Base-by-base conservation (phyloP, 1,140 invertebrate genomes). In the Drosophila murphyi region DNA sequence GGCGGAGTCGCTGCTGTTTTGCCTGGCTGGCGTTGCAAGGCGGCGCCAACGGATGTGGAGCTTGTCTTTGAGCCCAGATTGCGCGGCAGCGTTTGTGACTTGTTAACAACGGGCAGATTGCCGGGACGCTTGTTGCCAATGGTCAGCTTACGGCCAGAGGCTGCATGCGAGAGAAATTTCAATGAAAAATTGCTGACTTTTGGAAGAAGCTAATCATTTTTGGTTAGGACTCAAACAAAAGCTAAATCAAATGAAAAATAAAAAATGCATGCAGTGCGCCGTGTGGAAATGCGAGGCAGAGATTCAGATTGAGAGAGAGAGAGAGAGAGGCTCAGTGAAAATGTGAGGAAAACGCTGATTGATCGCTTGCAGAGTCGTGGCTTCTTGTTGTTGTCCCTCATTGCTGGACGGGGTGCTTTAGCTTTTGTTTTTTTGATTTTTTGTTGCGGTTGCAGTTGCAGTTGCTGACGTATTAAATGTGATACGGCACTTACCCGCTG, bases 11-110 rank as follows among this genome's bases (percentile, higher is more conserved):
- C 95, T 2, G 95, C 94, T 5, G 96, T 95, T 93, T 97, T 97
- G 52, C 94, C 93, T 20, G 96, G 95, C 63, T 92, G 93, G 43
- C 92, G 90, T 45, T 92, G 93, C 6, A 93, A 82, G 28, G 93
- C 89, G 45, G 93, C 94, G 55, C 94, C 93, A 2, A 93, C 93
- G 47, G 77, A 62, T 5, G 93, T 93, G 0, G 72, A 62, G 12
- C 93, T 94, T 2, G 94, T 93, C 10, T 95, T 95, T 3, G 96
- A 95, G 12, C 96, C 96, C 95, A 97, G 96, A 48, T 96, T 97
- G 43, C 97, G 93, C 0, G 97, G 97, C 52, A 97, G 92, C 6
- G 97, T 97, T 93, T 96, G 96, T 71, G 96, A 97, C 92, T 97
- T 97, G 82, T 95, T 96, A 62, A 95, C 93, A 4, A 94, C 94